These are phyloP conservation scores for Clarias pachynema DNA, from an alignment of 2,797 vertebrate genomes.

Conservation along the genomic window DNA sequence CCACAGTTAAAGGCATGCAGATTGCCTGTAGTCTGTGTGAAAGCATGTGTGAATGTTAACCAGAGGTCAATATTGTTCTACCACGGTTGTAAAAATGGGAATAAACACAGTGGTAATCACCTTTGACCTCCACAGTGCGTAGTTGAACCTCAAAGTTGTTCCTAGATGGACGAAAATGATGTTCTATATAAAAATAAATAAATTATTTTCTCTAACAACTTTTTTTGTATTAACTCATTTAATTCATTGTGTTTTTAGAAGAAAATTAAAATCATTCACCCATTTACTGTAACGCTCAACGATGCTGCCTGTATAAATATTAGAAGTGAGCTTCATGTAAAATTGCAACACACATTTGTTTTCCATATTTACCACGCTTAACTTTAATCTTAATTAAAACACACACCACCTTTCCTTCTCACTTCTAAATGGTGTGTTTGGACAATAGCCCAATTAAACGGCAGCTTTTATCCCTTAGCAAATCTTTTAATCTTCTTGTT, in stretches of 20 bases:
- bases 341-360: neutral
- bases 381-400: neutral
- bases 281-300: neutral
- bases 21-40: no score
- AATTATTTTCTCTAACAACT: neutral
- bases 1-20: no score
- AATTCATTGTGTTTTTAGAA: neutral
- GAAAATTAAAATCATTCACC: neutral
- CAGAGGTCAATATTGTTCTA: no score
- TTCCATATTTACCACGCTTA: neutral
- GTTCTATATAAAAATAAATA: neutral
- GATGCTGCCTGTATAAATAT: neutral
- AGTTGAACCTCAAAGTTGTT: no score
- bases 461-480: neutral
- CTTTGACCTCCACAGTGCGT: no score
- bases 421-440: conserved; percentile 1
- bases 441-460: neutral
- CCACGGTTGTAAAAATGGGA: no score
- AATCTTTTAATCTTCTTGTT: conserved; percentile 16
- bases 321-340: neutral
- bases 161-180: neutral
- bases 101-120: no score
- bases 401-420: neutral
- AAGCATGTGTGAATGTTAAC: no score
- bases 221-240: neutral